Evolutionary conservation across 2,797 vertebrate species (phyloP), one percentile per base, ranked within the genome.

Genomic region (Numenius phaeopus): DNA sequence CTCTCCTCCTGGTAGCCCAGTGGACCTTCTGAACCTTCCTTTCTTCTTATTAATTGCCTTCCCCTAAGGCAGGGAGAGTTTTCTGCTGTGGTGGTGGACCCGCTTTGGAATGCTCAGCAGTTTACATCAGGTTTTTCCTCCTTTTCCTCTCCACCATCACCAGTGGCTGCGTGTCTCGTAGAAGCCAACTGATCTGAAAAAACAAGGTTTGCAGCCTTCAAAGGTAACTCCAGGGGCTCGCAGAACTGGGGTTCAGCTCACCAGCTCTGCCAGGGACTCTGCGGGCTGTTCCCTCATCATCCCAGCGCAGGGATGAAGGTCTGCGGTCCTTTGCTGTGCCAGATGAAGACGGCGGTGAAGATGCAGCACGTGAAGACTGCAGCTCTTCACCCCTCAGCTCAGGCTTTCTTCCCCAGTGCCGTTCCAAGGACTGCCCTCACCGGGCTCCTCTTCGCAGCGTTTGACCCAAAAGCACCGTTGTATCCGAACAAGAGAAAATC

Each of bases 91-190:
- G 32, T 7, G 32, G 27, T 66, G 70, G 40, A 54, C 27, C 46
- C 52, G n/a, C 61, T 83, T 73, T 40, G 69, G 37, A 14, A 5
- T 49, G 47, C 50, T 18, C 30, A 19, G n/a, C 46, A 10, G 37
- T 77, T 67, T 14, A 18, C 0, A 0, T 37, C 44, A 49, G 52
- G 6, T 17, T 52, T 85, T 32, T 32, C 42, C 46, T 81, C 19
- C 32, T 73, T 40, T 80, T 37, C 34, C 52, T 66, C 62, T 67
- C 62, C 22, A 1, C 32, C n/a, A 20, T 54, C 58, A 5, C 5
- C 37, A 27, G 7, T 0, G 0, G 30, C 26, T 26, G 6, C 2
- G 0, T 9, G 17, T 27, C 49, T 50, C 24, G 4, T 26, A 50
- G 49, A 50, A 50, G 49, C 49, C 49, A 50, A 50, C 14, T 50